Evolutionary conservation across 1,140 invertebrate genomes (phyloP).

Genomic region (Aphelinus certus): DNA sequence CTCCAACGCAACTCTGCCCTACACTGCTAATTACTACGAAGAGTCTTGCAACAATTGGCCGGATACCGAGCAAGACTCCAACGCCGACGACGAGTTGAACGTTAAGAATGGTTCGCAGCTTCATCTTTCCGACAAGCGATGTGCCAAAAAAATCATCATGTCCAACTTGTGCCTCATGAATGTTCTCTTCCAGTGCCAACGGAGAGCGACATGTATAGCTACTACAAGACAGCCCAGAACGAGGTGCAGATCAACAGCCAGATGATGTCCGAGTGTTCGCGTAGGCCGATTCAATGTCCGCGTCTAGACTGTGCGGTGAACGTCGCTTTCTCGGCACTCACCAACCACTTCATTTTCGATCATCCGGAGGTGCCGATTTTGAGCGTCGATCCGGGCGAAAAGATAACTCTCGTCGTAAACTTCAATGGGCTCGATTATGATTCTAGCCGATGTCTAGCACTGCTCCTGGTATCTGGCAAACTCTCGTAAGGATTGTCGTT

Average conservation of each 20-base stretch:
- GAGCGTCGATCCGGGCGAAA: conserved; percentile 55
- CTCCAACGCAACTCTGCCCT: neutral
- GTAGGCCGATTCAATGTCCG: conserved; percentile 59
- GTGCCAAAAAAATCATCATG: no score
- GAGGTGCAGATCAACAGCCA: conserved; percentile 46
- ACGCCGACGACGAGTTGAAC: neutral
- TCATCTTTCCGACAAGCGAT: no score
- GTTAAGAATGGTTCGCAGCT: no score
- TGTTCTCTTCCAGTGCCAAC: neutral
- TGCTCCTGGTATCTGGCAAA: conserved; percentile 59
- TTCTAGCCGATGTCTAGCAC: conserved; percentile 57
- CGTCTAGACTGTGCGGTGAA: conserved; percentile 58
- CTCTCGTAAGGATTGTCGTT: conserved; percentile 52
- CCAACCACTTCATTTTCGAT: conserved; percentile 61
- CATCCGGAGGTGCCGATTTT: conserved; percentile 62
- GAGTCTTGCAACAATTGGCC: neutral
- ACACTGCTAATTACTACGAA: neutral
- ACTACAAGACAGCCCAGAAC: conserved; percentile 36
- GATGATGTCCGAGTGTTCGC: conserved; percentile 53
- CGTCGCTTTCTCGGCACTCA: conserved; percentile 59
- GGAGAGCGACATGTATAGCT: conserved; percentile 42
- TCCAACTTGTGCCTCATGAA: no score
- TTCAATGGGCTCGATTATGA: conserved; percentile 51
- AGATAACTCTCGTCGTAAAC: conserved; percentile 58
- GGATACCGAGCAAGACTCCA: neutral